Evolutionary conservation across 2,888 invertebrate genomes (phyloP), one percentile per base, ranked within the genome.

Genomic region (Tillus elongatus): DNA sequence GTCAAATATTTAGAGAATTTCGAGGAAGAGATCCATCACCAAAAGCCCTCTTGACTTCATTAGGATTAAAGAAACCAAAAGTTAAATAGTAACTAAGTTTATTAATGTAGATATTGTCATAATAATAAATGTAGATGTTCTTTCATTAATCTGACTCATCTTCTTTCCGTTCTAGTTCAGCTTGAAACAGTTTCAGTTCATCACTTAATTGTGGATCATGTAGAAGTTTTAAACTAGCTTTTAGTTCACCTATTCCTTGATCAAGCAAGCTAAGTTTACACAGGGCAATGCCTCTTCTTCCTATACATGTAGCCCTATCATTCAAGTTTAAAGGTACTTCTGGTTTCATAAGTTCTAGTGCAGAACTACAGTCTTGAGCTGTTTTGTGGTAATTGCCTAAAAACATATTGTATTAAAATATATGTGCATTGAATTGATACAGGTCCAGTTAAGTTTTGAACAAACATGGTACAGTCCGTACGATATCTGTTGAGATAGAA

Each of bases 21-120:
- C 74, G 90, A 44, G 95, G 95, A 1, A 74, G 95, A 33, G 93
- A 96, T 67, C 93, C 93, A 0, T 85, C 85, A 2, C 80, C 84
- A 0, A 81, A 85, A 56, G 87, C 90, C 0, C 64, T 92, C 26
- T 64, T 92, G 1, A 77, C 73, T 48, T 74, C 73, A 8, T 67
- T 80, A 31, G 75, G 77, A 26, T 59, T 77, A n/a, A 19, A 19
- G 6, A n/a, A 19, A 19, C 6, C 24, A 19, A 19, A 19, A 8
- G 29, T 29, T n/a, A 10, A 11, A n/a, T 6, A 29, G 4, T 6
- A 29, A 29, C 6, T 29, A 8, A 4, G 11, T 29, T 29, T 10
- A 29, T 11, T 9, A n/a, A 29, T 29, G 11, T n/a, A 10, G n/a
- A 29, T 19, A 19, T 19, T 19, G 10, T 19, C 24, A 19, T 19